Conservation (phyloP, 1,140 invertebrate species). For the Cyclina sinensis region DNA sequence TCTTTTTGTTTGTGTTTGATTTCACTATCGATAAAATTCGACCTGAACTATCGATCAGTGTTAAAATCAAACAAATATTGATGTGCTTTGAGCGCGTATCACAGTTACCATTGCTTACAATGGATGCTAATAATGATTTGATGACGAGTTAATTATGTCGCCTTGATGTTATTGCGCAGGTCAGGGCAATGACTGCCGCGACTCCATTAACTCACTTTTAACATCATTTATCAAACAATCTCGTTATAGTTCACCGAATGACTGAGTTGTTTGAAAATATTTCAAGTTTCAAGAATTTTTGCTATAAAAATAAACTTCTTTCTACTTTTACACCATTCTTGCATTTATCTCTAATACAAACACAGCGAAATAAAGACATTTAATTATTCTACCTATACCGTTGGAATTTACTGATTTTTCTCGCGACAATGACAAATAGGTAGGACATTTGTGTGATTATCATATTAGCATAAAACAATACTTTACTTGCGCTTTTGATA, state of each 20-base stretch:
- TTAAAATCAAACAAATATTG: not conserved
- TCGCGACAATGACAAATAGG: not conserved
- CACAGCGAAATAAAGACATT: too few relatives aligned
- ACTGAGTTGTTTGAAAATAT: not conserved
- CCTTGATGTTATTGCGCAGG: not conserved
- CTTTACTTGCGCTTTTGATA: too few relatives aligned
- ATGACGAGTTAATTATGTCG: conserved; percentile 2
- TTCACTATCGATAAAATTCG: too few relatives aligned
- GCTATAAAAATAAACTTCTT: not conserved
- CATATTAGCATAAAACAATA: too few relatives aligned
- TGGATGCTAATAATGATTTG: conserved; percentile 9
- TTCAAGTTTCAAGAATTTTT: not conserved
- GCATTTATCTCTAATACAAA: not conserved
- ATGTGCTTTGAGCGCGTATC: not conserved
- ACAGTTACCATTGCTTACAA: not conserved
- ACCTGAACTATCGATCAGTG: not conserved
- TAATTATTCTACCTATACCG: not conserved
- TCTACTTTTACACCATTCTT: not conserved
- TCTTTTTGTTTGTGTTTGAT: too few relatives aligned
- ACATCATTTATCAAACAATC: not conserved
- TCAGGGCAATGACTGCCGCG: not conserved
- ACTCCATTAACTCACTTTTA: not conserved
- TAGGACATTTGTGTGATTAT: not conserved
- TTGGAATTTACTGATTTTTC: not conserved
- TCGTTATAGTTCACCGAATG: not conserved